Evolutionary conservation across 2,113 vertebrate genomes (phyloP), one percentile per base, ranked within the genome.

Genomic region (Himantopus leucocephalus): DNA sequence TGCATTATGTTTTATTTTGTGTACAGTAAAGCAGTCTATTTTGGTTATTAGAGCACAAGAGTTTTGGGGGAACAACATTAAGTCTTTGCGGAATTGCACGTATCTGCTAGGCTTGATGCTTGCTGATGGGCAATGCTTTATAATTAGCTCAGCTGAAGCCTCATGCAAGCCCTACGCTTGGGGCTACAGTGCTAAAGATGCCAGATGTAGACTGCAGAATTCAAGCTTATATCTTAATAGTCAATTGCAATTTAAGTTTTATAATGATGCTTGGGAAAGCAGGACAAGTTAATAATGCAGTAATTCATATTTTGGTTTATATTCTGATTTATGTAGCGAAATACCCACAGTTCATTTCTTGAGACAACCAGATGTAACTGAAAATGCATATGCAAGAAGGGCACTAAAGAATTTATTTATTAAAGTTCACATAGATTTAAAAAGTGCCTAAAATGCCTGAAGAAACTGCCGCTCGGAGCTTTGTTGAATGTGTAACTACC

Each of bases 11-110:
- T 95, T 29, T 63, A 24, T 37, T 55, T 75, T 39, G 22, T 22
- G 6, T 17, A 27, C 26, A 67, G 41, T 76, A 47, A 70, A 77
- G 43, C 4, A 21, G 32, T 14, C 37, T 78, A 0, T 35, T 73
- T 62, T 93, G 72, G 68, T 90, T 74, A 84, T 63, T 95, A 27
- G 87, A 97, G 87, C 81, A 79, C 93, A 24, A 92, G 85, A 53
- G 21, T 68, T 88, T 88, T 41, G 29, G 41, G 87, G 63, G 56
- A 83, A 43, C 47, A 52, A 23, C 50, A 26, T 23, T 18, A 58
- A 58, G 50, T 77, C 37, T 72, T 77, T 63, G 53, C 41, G 2
- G 12, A 30, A 35, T 15, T 30, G 78, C 71, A 55, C 2, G 5
- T 4, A 15, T 24, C 7, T 1, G 3, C 59, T 53, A 41, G 63